Evolutionary conservation across 2,113 vertebrate species (phyloP).

Genomic region (Zosterops pallidus): DNA sequence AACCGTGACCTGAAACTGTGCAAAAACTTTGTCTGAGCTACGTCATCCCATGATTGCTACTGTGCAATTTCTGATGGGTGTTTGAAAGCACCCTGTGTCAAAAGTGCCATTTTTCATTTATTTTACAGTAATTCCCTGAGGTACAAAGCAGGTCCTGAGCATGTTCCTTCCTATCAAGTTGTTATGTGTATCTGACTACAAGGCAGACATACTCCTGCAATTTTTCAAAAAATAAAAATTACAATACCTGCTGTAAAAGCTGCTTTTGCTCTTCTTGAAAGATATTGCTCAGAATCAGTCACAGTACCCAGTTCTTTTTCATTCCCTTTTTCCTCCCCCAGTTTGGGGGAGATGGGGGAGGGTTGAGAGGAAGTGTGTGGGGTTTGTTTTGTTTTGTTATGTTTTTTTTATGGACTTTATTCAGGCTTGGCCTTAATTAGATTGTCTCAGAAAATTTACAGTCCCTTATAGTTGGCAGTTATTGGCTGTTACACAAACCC

Average conservation of each 20-base stretch:
- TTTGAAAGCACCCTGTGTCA: background rate
- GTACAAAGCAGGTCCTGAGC: background rate
- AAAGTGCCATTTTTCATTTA: background rate
- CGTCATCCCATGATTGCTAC: background rate
- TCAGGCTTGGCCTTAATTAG: background rate
- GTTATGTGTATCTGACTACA: background rate
- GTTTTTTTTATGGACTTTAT: background rate
- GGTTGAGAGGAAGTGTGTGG: background rate
- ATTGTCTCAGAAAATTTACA: background rate
- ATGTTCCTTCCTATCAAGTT: background rate
- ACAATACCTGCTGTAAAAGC: background rate
- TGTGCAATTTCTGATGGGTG: background rate
- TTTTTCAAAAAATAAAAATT: background rate
- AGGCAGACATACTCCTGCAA: background rate
- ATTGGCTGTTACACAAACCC: background rate
- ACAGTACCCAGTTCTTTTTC: background rate
- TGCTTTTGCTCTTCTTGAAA: background rate
- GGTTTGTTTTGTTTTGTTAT: background rate
- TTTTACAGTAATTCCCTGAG: background rate
- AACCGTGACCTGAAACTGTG: background rate
- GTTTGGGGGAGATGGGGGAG: rapidly evolving
- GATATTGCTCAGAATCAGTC: background rate
- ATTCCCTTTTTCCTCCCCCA: background rate
- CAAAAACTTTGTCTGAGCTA: background rate
- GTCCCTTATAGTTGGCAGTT: rapidly evolving